Conservation (phyloP, 2,888 invertebrate species). For the Trissolcus japonicus region DNA sequence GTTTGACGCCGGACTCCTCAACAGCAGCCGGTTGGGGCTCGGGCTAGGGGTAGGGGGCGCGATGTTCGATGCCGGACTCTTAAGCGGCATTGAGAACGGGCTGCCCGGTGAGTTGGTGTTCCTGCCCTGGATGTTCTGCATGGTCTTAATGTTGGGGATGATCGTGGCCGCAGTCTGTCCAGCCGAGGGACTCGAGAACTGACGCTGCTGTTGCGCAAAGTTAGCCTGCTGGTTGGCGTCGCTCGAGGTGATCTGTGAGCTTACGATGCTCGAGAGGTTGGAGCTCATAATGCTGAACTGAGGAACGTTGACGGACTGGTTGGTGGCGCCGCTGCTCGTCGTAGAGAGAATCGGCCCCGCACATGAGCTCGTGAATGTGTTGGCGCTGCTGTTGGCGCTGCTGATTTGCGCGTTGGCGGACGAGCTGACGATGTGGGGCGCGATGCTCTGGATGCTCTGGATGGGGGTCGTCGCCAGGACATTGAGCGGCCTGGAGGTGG, state of each 20-base stretch:
- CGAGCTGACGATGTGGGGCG: conserved; percentile 73
- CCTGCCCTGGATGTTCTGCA: conserved; percentile 73
- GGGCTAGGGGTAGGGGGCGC: conserved; percentile 75
- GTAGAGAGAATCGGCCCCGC: conserved; percentile 69
- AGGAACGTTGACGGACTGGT: conserved; percentile 67
- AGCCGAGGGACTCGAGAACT: conserved; percentile 56
- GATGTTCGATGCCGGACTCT: conserved; percentile 74
- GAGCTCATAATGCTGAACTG: conserved; percentile 73
- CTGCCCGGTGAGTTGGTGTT: conserved; percentile 73
- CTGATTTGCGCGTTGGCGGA: conserved; percentile 67
- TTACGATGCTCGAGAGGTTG: conserved; percentile 68
- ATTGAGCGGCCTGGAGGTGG: conserved; percentile 68
- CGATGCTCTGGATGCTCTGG: conserved; percentile 73
- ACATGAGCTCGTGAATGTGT: conserved; percentile 69
- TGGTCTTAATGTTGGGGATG: conserved; percentile 67
- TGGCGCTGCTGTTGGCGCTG: conserved; percentile 66
- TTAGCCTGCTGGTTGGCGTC: conserved; percentile 60
- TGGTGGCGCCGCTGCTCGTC: conserved; percentile 63
- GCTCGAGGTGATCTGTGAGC: conserved; percentile 67
- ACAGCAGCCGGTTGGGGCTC: conserved; percentile 72
- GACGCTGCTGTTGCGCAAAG: conserved; percentile 11
- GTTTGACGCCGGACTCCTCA: conserved; percentile 74
- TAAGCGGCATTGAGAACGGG: conserved; percentile 74
- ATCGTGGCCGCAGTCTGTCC: conserved; percentile 38
- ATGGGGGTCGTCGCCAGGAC: conserved; percentile 68